Evolutionary conservation across 2,888 invertebrate genomes (phyloP).

Genomic region (Nomada fucata): DNA sequence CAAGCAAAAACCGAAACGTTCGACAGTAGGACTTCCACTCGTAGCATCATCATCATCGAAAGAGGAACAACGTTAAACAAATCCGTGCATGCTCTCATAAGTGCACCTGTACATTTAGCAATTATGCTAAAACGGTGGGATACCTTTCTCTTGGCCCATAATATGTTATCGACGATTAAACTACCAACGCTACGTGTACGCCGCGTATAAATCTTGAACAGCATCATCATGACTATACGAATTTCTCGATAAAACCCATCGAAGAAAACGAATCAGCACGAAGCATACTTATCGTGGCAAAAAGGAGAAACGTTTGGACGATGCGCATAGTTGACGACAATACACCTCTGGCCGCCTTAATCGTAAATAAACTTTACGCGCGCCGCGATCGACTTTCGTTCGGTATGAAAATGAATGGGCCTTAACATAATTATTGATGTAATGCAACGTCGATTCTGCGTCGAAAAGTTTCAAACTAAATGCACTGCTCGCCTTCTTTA

Average conservation of each 20-base stretch:
- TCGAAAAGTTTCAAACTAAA: neutral
- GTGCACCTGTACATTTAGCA: neutral
- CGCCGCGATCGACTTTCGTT: too few species aligned
- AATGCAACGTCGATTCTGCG: neutral
- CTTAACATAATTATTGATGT: constrained; percentile 2
- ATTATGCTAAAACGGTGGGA: neutral
- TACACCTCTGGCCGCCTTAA: too few species aligned
- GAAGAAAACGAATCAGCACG: neutral
- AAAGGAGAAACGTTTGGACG: neutral
- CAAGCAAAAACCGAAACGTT: too few species aligned
- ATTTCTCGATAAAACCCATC: neutral
- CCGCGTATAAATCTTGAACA: neutral
- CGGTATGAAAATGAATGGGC: neutral
- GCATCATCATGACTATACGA: neutral
- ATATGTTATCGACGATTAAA: neutral
- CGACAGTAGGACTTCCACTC: too few species aligned
- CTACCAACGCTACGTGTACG: neutral
- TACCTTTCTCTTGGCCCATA: constrained; percentile 1
- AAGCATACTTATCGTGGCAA: neutral
- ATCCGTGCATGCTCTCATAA: too few species aligned
- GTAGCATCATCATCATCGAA: too few species aligned
- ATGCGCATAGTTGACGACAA: neutral
- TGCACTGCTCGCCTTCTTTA: neutral
- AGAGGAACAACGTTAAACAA: too few species aligned
- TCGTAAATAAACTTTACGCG: too few species aligned